Percentiles rank a stretch among this genome's conserved stretches.
These are phyloP conservation scores for Mythimna lalbum DNA, from an alignment of 2,888 invertebrate genomes.

Conservation along the genomic window DNA sequence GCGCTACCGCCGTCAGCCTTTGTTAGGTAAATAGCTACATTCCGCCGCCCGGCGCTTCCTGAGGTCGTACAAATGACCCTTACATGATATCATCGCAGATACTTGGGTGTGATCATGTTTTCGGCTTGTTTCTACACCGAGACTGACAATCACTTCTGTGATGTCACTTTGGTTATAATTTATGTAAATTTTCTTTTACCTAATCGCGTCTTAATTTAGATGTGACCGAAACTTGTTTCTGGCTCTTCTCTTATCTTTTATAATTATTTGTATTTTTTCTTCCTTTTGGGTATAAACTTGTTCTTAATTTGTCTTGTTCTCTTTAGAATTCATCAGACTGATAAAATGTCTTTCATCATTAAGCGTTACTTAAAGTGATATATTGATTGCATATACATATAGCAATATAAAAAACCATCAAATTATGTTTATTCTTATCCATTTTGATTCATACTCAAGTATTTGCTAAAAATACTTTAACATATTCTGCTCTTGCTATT, in stretches of 20 bases:
- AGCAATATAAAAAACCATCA: neutral
- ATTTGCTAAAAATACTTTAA: neutral
- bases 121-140: constrained; percentile 47
- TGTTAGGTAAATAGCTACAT: constrained; percentile 76
- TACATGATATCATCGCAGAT: constrained; percentile 64
- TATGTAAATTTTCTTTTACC: constrained; percentile 67
- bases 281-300: constrained; percentile 10
- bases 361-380: neutral
- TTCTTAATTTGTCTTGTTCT: constrained; percentile 8
- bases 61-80: constrained; percentile 55
- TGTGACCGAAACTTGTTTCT: constrained; percentile 59
- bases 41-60: constrained; percentile 68
- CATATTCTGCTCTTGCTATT: neutral
- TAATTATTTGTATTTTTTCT: constrained; percentile 47
- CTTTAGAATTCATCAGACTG: neutral
- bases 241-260: constrained; percentile 54
- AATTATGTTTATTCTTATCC: neutral
- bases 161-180: constrained; percentile 65
- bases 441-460: neutral
- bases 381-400: neutral
- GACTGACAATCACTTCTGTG: constrained; percentile 58
- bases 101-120: constrained; percentile 54
- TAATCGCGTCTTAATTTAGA: constrained; percentile 67
- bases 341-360: neutral
- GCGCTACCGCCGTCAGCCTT: constrained; percentile 80